Base-by-base conservation (phyloP, 1,140 invertebrate species). In the Brachionus sp. region DNA sequence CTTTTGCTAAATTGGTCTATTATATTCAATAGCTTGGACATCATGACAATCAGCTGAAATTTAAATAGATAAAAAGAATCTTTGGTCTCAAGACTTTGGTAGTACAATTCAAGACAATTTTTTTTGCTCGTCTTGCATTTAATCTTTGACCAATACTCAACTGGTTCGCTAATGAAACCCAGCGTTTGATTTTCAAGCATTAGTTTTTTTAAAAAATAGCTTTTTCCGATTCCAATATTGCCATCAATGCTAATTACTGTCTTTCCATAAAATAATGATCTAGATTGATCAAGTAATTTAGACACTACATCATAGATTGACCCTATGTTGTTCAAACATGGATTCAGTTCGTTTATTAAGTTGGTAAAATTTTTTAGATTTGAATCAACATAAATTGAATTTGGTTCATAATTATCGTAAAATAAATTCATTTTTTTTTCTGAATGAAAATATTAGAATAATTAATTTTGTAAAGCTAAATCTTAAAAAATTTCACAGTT, bases 131-230 rank as follows among this genome's bases (percentile, higher is more conserved):
- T 5, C 0, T 35, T 12, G 19, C 66, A 70, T 70, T 70, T 70
- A 37, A 70, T 70, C 19, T 70, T 70, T 9, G 66, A 70, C 66
- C 66, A 70, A n/a, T 70, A 70, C 66, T 70, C 66, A 7, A 70
- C 66, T 39, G 66, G 66, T 39, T 70, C 66, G 16, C 66, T 70
- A 9, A 70, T 70, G 16, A 42, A 39, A 70, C 35, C 9, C 12
- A 70, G 35, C 16, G 66, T 12, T 16, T 70, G 7, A 39, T 70
- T 70, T 39, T 70, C 66, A 0, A 70, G 35, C 66, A 70, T 70
- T 19, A 70, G 10, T 39, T 70, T 70, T 39, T 70, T 70, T 6
- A 70, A 16, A 6, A 39, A 70, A 39, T 70, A 70, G 9, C 33
- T 37, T 19, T 70, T 70, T 5, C 66, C 66, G 1, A 70, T 70